Evolutionary conservation across 2,888 invertebrate genomes (phyloP).

Genomic region (Calameuta idolon): DNA sequence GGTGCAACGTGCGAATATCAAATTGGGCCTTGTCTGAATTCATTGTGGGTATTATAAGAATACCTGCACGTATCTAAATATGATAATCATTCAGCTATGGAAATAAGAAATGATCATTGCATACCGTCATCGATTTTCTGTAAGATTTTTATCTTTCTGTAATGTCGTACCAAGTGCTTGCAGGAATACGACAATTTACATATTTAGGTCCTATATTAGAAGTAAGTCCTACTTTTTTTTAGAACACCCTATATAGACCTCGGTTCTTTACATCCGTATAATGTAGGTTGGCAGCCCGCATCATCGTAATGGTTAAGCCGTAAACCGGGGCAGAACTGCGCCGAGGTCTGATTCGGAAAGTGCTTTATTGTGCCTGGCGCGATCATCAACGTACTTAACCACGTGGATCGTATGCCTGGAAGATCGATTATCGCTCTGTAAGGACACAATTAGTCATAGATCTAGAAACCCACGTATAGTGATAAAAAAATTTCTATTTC

Average conservation of each 20-base stretch:
- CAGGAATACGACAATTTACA: neutral
- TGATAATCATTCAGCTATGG: neutral
- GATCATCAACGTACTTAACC: neutral
- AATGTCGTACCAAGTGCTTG: neutral
- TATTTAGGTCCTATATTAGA: neutral
- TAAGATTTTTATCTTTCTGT: neutral
- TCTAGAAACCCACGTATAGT: neutral
- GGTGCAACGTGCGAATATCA: neutral
- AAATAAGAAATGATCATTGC: neutral
- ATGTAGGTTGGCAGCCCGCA: slow-evolving; percentile 45
- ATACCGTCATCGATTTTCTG: neutral
- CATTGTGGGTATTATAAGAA: neutral
- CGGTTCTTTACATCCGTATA: slow-evolving; percentile 43
- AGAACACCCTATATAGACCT: neutral
- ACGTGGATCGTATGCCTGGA: neutral
- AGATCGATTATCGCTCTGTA: neutral
- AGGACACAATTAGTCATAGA: neutral
- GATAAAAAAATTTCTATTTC: too few relatives aligned
- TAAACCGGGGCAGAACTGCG: slow-evolving; percentile 45
- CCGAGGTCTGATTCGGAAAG: slow-evolving; percentile 22
- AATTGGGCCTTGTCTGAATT: neutral
- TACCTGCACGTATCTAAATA: neutral
- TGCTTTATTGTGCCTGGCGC: slow-evolving; percentile 12
- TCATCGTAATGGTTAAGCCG: slow-evolving; percentile 42
- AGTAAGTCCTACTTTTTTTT: neutral